phyloP scores from a whole-genome alignment of 1,140 invertebrate species.

The Druon quercuslanigerum region DNA sequence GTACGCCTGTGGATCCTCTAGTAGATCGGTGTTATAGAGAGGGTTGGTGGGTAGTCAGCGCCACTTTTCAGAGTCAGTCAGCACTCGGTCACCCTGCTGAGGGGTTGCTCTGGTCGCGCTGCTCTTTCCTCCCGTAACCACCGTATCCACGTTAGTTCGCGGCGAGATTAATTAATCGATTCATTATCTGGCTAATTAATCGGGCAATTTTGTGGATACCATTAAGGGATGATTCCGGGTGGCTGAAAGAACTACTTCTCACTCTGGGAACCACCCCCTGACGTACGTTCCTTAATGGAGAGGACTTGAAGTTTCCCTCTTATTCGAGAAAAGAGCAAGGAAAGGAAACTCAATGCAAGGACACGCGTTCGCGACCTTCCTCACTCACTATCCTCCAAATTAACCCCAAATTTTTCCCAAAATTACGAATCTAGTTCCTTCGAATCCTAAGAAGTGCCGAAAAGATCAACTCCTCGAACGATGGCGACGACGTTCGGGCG shows the following conservation, averaged over 20 bases:
- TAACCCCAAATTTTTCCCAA: background rate
- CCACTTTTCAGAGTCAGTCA: conserved; percentile 65
- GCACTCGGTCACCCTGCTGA: conserved; percentile 65
- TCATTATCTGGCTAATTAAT: conserved; percentile 47
- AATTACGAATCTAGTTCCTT: background rate
- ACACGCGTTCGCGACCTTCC: conserved; percentile 5
- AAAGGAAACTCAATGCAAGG: conserved; percentile 9
- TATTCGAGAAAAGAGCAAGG: background rate
- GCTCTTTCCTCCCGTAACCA: conserved; percentile 43
- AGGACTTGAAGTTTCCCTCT: conserved; percentile 5
- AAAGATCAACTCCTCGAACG: background rate
- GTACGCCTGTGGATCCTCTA: conserved; percentile 15
- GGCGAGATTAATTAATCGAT: conserved; percentile 48
- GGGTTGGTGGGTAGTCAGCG: conserved; percentile 63
- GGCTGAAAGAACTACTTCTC: background rate
- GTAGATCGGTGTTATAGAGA: conserved; percentile 45
- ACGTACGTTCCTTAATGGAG: background rate
- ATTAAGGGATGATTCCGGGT: background rate
- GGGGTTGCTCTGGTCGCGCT: conserved; percentile 53
- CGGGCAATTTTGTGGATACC: background rate
- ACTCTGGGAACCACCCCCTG: conserved; percentile 1
- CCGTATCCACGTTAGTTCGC: conserved; percentile 46
- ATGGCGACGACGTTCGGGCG: background rate
- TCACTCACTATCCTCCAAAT: background rate
- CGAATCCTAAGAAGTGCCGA: background rate